Conservation (phyloP, 2,797 vertebrate species). For the Microhierax caerulescens region DNA sequence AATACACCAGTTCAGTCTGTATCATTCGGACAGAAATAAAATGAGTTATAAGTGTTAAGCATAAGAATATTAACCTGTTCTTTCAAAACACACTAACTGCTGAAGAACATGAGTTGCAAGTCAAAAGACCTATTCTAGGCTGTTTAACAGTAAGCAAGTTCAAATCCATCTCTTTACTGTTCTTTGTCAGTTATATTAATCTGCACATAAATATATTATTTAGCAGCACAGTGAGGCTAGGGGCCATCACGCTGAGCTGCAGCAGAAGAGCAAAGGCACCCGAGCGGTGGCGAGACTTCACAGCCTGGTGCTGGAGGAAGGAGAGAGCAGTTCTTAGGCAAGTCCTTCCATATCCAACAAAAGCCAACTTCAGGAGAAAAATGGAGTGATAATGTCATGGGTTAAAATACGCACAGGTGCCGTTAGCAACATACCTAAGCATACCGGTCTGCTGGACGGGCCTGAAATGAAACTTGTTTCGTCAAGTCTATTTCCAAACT, state of each 20-base stretch:
- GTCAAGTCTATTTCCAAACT: not conserved
- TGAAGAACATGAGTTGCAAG: not conserved
- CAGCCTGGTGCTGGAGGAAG: not conserved
- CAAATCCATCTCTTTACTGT: not conserved
- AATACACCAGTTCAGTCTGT: not conserved
- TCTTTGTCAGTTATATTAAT: not conserved
- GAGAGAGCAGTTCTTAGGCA: not conserved
- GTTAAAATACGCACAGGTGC: not conserved
- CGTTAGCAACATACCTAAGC: not conserved
- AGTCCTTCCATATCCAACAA: not conserved
- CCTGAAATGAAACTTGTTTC: not conserved
- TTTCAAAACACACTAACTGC: not conserved
- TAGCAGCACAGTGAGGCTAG: not conserved
- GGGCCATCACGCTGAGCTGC: not conserved
- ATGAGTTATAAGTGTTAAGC: not conserved
- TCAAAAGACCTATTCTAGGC: not conserved
- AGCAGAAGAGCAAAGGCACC: not conserved
- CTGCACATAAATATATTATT: not conserved
- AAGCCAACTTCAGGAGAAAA: not conserved
- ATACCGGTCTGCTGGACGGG: not conserved
- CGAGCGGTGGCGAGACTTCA: not conserved
- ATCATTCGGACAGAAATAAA: not conserved
- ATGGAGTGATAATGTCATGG: not conserved
- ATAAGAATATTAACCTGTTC: not conserved
- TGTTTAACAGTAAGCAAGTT: not conserved